These are phyloP conservation scores for Ophion slaviceki DNA, from an alignment of 2,888 invertebrate genomes.

Conservation along the genomic window DNA sequence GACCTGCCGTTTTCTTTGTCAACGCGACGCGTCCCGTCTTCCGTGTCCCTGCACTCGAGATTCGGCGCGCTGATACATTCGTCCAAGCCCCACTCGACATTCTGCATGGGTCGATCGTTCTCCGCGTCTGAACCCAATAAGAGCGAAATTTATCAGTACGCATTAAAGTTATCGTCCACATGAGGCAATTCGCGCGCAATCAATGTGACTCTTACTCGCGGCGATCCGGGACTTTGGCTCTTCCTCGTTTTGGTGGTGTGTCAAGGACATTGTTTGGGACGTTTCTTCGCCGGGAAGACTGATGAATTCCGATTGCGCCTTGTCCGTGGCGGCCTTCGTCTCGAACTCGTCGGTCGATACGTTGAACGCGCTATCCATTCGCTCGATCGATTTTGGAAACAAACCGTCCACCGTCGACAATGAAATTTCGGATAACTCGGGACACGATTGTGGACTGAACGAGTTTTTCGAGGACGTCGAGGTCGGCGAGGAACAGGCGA, in stretches of 20 bases:
- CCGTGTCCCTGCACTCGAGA: slow-evolving; percentile 23
- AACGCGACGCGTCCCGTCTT: slow-evolving; percentile 18
- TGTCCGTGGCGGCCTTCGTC: slow-evolving; percentile 67
- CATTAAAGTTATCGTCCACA: background rate
- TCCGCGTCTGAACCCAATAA: slow-evolving; percentile 36
- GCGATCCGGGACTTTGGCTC: slow-evolving; percentile 48
- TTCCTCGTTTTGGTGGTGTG: slow-evolving; percentile 66
- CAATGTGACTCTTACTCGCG: slow-evolving; percentile 33
- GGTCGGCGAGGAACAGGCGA: slow-evolving; percentile 74
- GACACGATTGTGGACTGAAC: slow-evolving; percentile 67
- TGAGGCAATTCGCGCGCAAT: background rate
- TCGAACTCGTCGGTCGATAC: slow-evolving; percentile 60
- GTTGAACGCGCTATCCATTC: slow-evolving; percentile 24
- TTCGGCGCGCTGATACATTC: slow-evolving; percentile 58
- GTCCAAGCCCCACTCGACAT: slow-evolving; percentile 45
- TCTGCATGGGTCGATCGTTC: background rate
- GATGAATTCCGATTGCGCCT: slow-evolving; percentile 73
- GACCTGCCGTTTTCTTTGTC: slow-evolving; percentile 21
- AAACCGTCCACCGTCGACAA: slow-evolving; percentile 67
- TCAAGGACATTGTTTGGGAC: slow-evolving; percentile 68
- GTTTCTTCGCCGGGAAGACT: slow-evolving; percentile 75
- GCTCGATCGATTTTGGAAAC: slow-evolving; percentile 27
- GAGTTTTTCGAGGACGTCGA: slow-evolving; percentile 73
- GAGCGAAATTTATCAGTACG: background rate
- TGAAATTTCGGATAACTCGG: slow-evolving; percentile 72